phyloP scores from a whole-genome alignment of 2,888 invertebrate species.

The Macrosiphum euphorbiae region DNA sequence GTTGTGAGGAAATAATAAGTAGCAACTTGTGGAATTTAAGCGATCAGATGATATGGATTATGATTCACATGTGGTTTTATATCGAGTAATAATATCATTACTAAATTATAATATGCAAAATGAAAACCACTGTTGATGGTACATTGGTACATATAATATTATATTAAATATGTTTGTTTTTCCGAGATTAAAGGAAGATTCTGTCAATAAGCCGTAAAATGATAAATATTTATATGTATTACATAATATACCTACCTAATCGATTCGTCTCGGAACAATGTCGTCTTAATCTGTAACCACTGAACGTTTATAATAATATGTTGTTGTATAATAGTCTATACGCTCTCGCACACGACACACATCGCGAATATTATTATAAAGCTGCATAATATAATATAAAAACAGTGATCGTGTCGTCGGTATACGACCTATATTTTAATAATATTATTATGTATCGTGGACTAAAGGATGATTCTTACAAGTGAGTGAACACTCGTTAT shows the following conservation, averaged over 20 bases:
- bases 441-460: neutral
- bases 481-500: neutral
- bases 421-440: neutral
- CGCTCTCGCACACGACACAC: neutral
- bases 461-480: neutral
- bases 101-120: neutral
- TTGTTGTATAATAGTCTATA: neutral
- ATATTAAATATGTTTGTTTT: neutral
- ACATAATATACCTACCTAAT: neutral
- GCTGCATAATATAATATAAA: neutral
- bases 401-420: neutral
- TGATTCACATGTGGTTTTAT: neutral
- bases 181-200: neutral
- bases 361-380: neutral
- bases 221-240: neutral
- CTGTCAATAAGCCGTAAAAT: neutral
- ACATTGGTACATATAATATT: neutral
- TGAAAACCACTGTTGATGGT: neutral
- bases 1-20: neutral
- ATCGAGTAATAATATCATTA: neutral
- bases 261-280: neutral
- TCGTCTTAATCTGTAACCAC: neutral
- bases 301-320: neutral
- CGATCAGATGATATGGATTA: neutral
- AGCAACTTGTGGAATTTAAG: neutral